Evolutionary conservation across 2,113 vertebrate species (phyloP).

Genomic region (Piaya cayana): DNA sequence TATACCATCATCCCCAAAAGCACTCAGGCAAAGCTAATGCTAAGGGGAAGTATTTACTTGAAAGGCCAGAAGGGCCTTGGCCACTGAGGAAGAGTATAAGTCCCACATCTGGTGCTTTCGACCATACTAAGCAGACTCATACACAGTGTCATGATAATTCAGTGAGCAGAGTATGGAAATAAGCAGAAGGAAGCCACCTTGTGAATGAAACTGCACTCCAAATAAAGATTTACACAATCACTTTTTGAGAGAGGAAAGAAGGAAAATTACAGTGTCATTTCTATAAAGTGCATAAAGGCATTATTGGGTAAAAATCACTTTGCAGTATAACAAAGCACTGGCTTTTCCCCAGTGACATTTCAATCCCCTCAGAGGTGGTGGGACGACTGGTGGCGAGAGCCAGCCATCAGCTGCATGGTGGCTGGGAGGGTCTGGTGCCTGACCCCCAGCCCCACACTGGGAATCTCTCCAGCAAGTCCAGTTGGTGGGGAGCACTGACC

Average conservation of each 20-base stretch:
- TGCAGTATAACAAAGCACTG: not conserved
- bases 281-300: not conserved
- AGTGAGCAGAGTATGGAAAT: not conserved
- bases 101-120: not conserved
- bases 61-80: not conserved
- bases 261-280: not conserved
- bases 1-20: not conserved
- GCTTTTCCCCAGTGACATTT: not conserved
- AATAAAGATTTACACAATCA: not conserved
- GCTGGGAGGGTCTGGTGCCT: not conserved
- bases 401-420: rapidly evolving
- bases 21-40: not conserved
- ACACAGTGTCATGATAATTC: not conserved
- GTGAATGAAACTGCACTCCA: rapidly evolving
- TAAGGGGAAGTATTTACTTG: not conserved
- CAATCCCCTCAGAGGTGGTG: not conserved
- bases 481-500: not conserved
- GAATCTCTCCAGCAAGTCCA: not conserved
- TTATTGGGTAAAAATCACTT: not conserved
- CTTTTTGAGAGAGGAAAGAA: conserved; percentile 20
- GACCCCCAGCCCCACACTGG: not conserved
- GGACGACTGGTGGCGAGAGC: not conserved
- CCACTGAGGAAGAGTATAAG: not conserved
- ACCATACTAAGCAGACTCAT: not conserved
- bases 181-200: not conserved